Evolutionary conservation across 2,113 vertebrate species (phyloP), one percentile per base, ranked within the genome.

Genomic region (Phyllostomus hastatus): DNA sequence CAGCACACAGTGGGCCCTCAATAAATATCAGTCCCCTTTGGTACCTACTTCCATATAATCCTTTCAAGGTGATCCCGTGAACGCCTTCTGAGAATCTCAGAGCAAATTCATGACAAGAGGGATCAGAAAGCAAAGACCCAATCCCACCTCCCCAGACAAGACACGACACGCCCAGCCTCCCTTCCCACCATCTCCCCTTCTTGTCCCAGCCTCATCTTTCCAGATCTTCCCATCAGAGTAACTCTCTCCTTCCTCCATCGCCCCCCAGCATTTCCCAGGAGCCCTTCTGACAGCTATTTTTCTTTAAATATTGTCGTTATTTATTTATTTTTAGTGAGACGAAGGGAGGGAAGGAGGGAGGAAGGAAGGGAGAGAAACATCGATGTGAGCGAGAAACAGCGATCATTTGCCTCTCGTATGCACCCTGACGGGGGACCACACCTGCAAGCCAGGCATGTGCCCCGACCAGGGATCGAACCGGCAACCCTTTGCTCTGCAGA

Each of bases 91-190:
- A 78, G 26, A 59, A 28, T 41, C 73, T 81, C 57, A 9, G 54
- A n/a, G 52, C 38, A 24, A 26, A n/a, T 41, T 41, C 43, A 6
- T 64, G 79, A n/a, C 15, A n/a, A 54, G 28, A 88, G 31, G 43
- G 50, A 24, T 19, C 46, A 1, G 67, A 67, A 41, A 70, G 50
- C 50, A 16, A 88, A 93, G 86, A n/a, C 54, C 57, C 64, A 43
- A 26, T 1, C 57, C 70, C 46, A 4, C 1, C 22, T 48, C 41
- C 61, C 41, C 75, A 2, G 72, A 72, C 24, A 41, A 28, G 43
- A 19, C 7, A 14, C 46, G 0, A 14, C 15, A 20, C 0, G 1
- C 48, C 50, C 12, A 0, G 2, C 5, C n/a, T 48, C 80, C 31
- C 46, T 11, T 4, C 19, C 43, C 24, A 1, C 54, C 0, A 0